A percentile compares a stretch with the other conserved stretches of the same genome.
These are phyloP conservation scores for Pyrrhosoma nymphula DNA, from an alignment of 2,888 invertebrate genomes.

Conservation along the genomic window DNA sequence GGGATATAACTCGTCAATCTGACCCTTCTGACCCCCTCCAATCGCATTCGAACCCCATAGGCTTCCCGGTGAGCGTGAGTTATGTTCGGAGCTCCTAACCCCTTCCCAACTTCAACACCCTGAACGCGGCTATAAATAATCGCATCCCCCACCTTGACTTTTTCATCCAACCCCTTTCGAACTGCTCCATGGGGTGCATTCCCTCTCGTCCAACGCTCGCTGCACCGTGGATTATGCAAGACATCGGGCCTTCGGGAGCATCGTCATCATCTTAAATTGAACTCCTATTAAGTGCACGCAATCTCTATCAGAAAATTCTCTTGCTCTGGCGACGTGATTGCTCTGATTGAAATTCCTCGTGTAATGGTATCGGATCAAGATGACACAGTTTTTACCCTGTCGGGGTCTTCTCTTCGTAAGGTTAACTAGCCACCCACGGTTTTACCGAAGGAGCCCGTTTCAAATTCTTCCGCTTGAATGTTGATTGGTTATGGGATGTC, in stretches of 20 bases:
- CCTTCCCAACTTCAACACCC: neutral
- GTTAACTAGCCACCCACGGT: no score
- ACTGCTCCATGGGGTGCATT: neutral
- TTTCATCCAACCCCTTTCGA: neutral
- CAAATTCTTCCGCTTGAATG: no score
- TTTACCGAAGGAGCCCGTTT: no score
- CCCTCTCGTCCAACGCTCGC: neutral
- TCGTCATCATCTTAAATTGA: neutral
- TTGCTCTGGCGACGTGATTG: no score
- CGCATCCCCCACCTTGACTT: neutral
- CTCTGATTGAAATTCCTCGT: no score
- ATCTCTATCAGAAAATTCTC: neutral
- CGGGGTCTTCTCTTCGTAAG: no score
- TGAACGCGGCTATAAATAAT: neutral
- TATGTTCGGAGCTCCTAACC: neutral
- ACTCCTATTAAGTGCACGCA: neutral
- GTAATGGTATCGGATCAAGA: no score
- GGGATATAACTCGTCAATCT: no score
- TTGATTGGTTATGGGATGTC: no score
- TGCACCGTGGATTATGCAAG: neutral
- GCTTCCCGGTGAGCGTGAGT: neutral
- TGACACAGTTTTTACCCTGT: no score
- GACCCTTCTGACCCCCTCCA: no score
- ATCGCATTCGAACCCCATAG: no score
- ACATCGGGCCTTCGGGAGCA: neutral